Percentiles rank a stretch among this genome's conserved stretches.
Conservation (phyloP, 2,113 vertebrate species). For the Laticauda colubrina region DNA sequence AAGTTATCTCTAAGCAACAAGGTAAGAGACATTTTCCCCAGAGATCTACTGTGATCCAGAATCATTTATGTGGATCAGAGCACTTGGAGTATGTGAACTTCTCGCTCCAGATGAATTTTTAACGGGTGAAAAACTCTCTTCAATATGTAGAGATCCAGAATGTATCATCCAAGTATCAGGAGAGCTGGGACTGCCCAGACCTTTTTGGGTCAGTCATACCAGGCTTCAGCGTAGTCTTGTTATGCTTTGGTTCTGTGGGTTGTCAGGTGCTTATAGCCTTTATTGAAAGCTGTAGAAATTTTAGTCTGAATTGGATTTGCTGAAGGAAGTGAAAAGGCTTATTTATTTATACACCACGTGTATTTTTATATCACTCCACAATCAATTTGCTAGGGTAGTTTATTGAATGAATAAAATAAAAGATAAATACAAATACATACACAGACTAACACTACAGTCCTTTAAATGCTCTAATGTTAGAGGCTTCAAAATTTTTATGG, state of each 20-base stretch:
- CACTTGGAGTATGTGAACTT: not conserved
- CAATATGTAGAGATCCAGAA: not conserved
- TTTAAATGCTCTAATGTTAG: not conserved
- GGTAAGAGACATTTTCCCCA: not conserved
- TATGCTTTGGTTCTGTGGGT: not conserved
- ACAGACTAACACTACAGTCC: not conserved
- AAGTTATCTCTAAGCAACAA: not conserved
- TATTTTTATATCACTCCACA: not conserved
- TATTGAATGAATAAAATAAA: constrained; percentile 6
- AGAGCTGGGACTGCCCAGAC: not conserved
- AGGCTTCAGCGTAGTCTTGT: not conserved
- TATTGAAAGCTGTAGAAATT: not conserved
- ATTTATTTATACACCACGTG: not conserved
- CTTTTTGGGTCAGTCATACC: not conserved
- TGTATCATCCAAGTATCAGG: not conserved
- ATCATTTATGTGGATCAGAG: not conserved
- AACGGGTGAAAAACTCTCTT: not conserved
- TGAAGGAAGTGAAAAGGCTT: not conserved
- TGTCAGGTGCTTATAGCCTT: not conserved
- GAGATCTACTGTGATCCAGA: not conserved
- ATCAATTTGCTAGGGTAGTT: not conserved
- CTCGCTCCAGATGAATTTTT: not conserved
- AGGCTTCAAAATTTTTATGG: not conserved
- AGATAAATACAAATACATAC: not conserved
- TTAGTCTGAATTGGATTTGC: not conserved